These are phyloP conservation scores for Dolomedes plantarius DNA, from an alignment of 2,888 invertebrate species.

Conservation along the genomic window DNA sequence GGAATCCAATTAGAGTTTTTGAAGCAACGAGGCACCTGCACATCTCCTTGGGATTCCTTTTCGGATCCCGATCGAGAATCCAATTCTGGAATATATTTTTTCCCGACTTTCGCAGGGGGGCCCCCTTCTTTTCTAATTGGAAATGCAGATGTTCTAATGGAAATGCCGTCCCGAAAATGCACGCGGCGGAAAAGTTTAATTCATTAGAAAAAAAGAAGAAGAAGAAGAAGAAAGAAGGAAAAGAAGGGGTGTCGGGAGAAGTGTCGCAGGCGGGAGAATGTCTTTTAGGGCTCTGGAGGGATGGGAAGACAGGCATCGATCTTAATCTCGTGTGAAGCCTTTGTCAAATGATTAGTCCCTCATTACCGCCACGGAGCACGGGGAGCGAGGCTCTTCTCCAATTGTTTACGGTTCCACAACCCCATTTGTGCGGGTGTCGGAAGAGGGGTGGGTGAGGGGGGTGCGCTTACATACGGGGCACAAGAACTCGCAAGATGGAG, in stretches of 20 bases:
- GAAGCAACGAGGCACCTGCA: constrained; percentile 59
- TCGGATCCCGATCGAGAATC: constrained; percentile 59
- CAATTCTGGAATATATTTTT: constrained; percentile 64
- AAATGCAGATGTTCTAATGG: constrained; percentile 72
- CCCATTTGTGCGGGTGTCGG: constrained; percentile 72
- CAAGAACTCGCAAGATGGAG: constrained; percentile 55
- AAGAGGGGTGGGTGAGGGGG: constrained; percentile 16
- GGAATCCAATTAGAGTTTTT: constrained; percentile 69
- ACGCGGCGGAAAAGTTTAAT: constrained; percentile 68
- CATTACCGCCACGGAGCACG: constrained; percentile 59
- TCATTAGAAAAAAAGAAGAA: constrained; percentile 62
- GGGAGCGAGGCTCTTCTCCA: constrained; percentile 50
- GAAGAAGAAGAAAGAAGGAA: neutral
- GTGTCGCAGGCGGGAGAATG: constrained; percentile 15
- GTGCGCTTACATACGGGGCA: constrained; percentile 52
- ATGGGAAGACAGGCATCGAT: constrained; percentile 57
- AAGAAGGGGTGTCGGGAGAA: constrained; percentile 40
- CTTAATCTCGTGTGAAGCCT: constrained; percentile 72
- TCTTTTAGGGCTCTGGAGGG: constrained; percentile 48
- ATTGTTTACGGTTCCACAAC: constrained; percentile 72
- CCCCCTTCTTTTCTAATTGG: constrained; percentile 65
- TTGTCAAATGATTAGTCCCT: constrained; percentile 72
- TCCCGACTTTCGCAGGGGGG: constrained; percentile 23
- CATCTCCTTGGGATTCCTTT: constrained; percentile 48
- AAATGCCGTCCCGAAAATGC: constrained; percentile 54